These are phyloP conservation scores for Habropoda laboriosa DNA, from an alignment of 1,140 invertebrate species.

Conservation along the genomic window DNA sequence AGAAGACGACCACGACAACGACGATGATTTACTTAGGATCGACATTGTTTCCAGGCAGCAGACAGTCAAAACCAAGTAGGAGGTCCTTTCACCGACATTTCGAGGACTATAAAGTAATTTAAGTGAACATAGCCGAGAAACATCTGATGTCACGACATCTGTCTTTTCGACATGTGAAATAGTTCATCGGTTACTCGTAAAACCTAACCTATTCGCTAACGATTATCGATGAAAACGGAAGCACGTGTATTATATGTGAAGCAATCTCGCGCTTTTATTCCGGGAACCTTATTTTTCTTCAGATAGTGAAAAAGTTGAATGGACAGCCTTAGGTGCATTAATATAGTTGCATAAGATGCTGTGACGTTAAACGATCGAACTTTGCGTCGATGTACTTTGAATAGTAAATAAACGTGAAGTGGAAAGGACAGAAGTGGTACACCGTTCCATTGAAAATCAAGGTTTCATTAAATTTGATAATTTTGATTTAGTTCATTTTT, in stretches of 20 bases:
- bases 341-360: not conserved
- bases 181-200: conserved; percentile 3
- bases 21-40: conserved; percentile 21
- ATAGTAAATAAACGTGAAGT: not conserved
- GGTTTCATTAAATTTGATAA: no score
- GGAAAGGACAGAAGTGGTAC: no score
- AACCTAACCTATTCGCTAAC: not conserved
- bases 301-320: not conserved
- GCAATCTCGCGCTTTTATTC: not conserved
- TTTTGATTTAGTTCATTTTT: no score
- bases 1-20: not conserved
- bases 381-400: not conserved
- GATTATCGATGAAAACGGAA: not conserved
- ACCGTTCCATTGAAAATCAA: no score
- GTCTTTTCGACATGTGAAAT: conserved; percentile 34
- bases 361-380: not conserved
- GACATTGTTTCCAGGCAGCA: conserved; percentile 11
- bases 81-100: not conserved
- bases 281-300: not conserved
- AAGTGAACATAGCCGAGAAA: conserved; percentile 17
- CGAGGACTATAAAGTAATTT: conserved; percentile 35
- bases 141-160: not conserved
- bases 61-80: not conserved
- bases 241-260: not conserved
- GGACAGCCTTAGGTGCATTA: not conserved